Evolutionary conservation across 2,113 vertebrate species (phyloP).

Genomic region (Hemibagrus wyckioides): DNA sequence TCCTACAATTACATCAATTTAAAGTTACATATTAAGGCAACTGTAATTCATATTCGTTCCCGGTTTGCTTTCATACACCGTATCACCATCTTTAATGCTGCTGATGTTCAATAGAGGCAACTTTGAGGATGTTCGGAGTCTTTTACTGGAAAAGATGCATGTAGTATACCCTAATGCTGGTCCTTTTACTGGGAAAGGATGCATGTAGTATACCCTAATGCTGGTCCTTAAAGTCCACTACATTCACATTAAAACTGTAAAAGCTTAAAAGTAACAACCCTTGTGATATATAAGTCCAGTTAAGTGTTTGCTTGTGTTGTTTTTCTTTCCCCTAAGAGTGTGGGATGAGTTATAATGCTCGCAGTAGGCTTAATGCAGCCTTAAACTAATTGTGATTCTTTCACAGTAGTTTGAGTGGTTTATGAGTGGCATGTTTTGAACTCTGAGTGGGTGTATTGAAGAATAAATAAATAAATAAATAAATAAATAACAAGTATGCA

Average conservation of each 20-base stretch:
- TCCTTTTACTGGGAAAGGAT: neutral
- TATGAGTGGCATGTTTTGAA: neutral
- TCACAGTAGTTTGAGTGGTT: constrained; percentile 21
- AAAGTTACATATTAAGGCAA: too few species aligned
- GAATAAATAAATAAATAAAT: constrained; percentile 6
- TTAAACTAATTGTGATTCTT: neutral
- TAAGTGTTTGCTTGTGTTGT: neutral
- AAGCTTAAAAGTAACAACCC: too few species aligned
- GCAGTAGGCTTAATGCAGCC: neutral
- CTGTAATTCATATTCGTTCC: neutral
- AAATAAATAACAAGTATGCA: neutral
- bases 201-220: neutral
- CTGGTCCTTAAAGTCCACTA: neutral
- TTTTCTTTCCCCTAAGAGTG: neutral
- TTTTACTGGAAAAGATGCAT: neutral
- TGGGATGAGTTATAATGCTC: neutral
- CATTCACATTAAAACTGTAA: neutral
- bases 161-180: neutral
- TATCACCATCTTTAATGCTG: neutral
- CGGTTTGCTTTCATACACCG: neutral
- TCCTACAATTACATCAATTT: too few species aligned
- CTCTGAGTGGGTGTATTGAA: neutral
- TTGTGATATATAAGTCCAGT: neutral
- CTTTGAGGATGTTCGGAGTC: neutral
- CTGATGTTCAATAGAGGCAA: neutral